Base-by-base conservation (phyloP, 2,888 invertebrate genomes). In the Agonopterix subpropinquella region DNA sequence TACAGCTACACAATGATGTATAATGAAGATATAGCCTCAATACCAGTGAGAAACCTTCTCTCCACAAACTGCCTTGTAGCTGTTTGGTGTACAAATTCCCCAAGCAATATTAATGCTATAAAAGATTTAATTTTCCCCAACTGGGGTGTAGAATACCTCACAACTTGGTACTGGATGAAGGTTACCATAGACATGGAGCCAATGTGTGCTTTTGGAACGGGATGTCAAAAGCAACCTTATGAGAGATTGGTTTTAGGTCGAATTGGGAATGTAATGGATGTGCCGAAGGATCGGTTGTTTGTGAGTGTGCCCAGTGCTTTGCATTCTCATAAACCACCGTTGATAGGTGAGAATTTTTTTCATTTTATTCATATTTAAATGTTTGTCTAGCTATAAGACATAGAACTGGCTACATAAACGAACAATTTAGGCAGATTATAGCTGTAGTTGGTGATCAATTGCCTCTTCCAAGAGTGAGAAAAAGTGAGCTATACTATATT, bases 311-410 rank as follows among this genome's bases (percentile, higher is more conserved):
- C 98, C 0, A 97, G 97, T 82, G 93, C 95, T 11, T 89, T 98
- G 51, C 98, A 98, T 81, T 98, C 98, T 0, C 97, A 98, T 74
- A 99, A 99, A 80, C 98, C 98, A 41, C 97, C 98, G 0, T 80
- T 98, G 48, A 67, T 90, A 59, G 92, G 94, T 91, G 89, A 86
- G 72, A 52, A 37, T 37, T 13, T 39, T 5, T 39, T 39, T n/a
- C 36, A 36, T 9, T 8, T 1, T 13, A 13, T 13, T 13, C 13
- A 13, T 13, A 2, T 13, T 13, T 13, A 3, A 1, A 15, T 15
- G 1, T 15, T 15, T 15, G 15, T 4, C 18, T 18, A 18, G 18
- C 18, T 3, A 18, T 18, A 18, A 4, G 18, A 18, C 2, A 18
- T 18, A 18, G 18, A 18, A 18, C 18, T 4, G 18, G 18, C 18